Base-by-base conservation (phyloP, 2,113 vertebrate genomes). In the Pluvianellus socialis region DNA sequence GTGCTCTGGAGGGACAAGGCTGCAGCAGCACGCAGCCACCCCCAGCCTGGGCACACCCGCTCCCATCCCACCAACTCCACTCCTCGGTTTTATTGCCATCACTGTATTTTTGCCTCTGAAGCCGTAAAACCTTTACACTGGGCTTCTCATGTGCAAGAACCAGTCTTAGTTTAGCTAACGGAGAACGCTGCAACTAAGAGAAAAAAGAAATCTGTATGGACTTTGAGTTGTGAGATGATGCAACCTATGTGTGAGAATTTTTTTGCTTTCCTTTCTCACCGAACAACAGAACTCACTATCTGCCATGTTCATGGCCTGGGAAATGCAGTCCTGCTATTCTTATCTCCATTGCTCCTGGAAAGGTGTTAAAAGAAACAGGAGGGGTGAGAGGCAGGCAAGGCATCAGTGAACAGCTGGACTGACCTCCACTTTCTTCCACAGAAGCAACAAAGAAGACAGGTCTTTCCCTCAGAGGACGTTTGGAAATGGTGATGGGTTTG, bases 401-500 rank as follows among this genome's bases (percentile, higher is more conserved):
- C 12, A 30, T 2, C 13, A n/a, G 32, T 4, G 6, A 87, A n/a
- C 23, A 42, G 88, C 72, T 4, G 23, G 95, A 99, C 98, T 98
- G 95, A 99, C 99, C 99, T 98, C 98, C 98, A 17, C 86, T 90
- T 79, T 98, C 98, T 81, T 98, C 98, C 80, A 97, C 82, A 55
- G 98, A 96, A 75, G 98, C 97, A 28, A 95, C 97, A 19, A 98
- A 99, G 88, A 99, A 97, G 79, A 98, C 85, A 2, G 97, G 97
- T 88, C 98, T 98, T 95, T 98, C 98, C 74, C 99, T 98, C 35
- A 98, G 95, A 3, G 99, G 99, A 7, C 99, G 98, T 92, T 99
- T 99, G 59, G 99, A 99, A 96, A 99, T 99, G 26, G 99, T 99
- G 98, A 99, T 99, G 95, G 99, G 99, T 81, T 99, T 99, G 84